A percentile compares a stretch with the other conserved stretches of the same genome.
phyloP scores from a whole-genome alignment of 2,888 invertebrate genomes.

The Phyllotreta striolata region DNA sequence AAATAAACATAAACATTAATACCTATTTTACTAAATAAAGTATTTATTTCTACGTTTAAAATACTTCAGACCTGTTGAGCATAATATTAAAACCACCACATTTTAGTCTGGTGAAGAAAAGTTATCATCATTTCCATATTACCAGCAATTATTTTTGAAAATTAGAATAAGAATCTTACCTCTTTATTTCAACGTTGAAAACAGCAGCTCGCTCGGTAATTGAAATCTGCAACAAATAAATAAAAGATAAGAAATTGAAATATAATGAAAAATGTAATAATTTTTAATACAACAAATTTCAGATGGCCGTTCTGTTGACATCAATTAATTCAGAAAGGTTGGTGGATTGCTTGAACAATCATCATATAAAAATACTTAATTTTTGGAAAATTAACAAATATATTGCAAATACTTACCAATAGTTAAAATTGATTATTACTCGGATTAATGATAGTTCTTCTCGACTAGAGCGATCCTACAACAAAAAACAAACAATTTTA shows the following conservation, averaged over 20 bases:
- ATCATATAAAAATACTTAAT: constrained; percentile 41
- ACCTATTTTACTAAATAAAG: background rate
- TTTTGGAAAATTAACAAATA: too few species aligned
- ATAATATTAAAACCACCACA: constrained; percentile 25
- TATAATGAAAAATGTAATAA: background rate
- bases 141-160: too few species aligned
- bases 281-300: constrained; percentile 24
- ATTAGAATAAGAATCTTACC: background rate
- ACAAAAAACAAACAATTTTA: constrained; percentile 4
- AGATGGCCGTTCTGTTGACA: constrained; percentile 52
- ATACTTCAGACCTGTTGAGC: constrained; percentile 32
- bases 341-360: constrained; percentile 53
- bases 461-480: too few species aligned
- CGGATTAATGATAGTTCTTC: too few species aligned
- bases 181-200: background rate
- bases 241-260: too few species aligned
- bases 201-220: too few species aligned
- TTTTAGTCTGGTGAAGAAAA: constrained; percentile 19
- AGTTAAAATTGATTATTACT: too few species aligned
- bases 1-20: constrained; percentile 1
- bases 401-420: too few species aligned
- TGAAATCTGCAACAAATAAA: too few species aligned
- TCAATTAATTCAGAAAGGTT: constrained; percentile 51
- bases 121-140: constrained; percentile 9
- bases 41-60: background rate